Percentiles rank a stretch among this genome's conserved stretches.
These are phyloP conservation scores for Listronotus oregonensis DNA, from an alignment of 1,140 invertebrate genomes.

Conservation along the genomic window DNA sequence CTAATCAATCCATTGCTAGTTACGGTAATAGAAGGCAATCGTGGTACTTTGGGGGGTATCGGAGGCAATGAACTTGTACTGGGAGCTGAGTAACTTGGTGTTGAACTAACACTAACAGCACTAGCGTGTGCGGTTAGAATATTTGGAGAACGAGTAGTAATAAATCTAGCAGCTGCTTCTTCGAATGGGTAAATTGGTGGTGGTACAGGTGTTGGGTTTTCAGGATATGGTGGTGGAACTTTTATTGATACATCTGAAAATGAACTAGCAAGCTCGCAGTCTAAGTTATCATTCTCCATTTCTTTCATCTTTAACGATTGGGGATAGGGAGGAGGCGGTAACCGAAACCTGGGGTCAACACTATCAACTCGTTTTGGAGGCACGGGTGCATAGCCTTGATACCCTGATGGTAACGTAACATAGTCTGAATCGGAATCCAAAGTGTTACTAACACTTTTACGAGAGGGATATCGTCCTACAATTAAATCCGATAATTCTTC, in stretches of 20 bases:
- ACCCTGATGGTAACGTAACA: conserved; percentile 77
- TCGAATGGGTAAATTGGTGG: conserved; percentile 56
- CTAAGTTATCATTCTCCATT: conserved; percentile 19
- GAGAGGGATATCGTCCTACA: conserved; percentile 77
- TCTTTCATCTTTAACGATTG: conserved; percentile 50
- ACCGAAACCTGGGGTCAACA: conserved; percentile 48
- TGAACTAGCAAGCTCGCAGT: conserved; percentile 38
- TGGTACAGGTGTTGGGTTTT: conserved; percentile 56
- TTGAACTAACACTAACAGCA: conserved; percentile 57
- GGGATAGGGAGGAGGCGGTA: conserved; percentile 59
- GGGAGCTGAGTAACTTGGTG: conserved; percentile 61
- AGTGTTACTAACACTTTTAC: conserved; percentile 79
- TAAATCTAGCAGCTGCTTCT: conserved; percentile 68
- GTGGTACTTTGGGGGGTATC: conserved; percentile 59
- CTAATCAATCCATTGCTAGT: conserved; percentile 57
- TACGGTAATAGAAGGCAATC: conserved; percentile 34
- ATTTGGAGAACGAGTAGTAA: conserved; percentile 69
- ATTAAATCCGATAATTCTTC: conserved; percentile 82
- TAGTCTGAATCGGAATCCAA: conserved; percentile 88
- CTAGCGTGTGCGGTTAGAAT: conserved; percentile 70
- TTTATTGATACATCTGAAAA: conserved; percentile 47
- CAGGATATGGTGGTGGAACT: conserved; percentile 64
- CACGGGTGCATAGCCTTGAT: conserved; percentile 66
- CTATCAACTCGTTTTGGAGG: conserved; percentile 69
- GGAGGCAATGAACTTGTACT: conserved; percentile 60